Conservation (phyloP, 2,888 invertebrate species). For the Torymus texanus region DNA sequence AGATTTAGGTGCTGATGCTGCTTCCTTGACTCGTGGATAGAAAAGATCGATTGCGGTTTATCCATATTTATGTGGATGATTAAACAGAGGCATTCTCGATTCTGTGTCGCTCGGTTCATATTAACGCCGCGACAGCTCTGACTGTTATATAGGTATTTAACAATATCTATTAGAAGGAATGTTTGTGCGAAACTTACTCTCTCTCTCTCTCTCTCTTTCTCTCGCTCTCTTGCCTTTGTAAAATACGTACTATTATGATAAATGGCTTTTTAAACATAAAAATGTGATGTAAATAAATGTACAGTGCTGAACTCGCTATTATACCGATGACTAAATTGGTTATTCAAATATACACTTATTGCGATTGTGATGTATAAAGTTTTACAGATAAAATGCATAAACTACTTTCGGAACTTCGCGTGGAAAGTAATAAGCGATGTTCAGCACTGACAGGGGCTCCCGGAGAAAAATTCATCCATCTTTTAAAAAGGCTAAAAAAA, state of each 20-base stretch:
- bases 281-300: conserved; percentile 6
- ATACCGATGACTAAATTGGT: too few species aligned
- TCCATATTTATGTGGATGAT: not conserved
- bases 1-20: conserved; percentile 2
- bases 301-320: conserved; percentile 21
- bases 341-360: too few species aligned
- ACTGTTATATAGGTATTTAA: too few species aligned
- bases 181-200: conserved; percentile 43
- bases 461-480: conserved; percentile 6
- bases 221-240: too few species aligned
- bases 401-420: not conserved
- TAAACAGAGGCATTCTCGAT: conserved; percentile 52
- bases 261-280: not conserved
- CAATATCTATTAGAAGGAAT: conserved; percentile 40
- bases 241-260: not conserved
- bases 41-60: not conserved
- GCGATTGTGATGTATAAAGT: too few species aligned
- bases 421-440: conserved; percentile 16
- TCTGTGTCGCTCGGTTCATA: conserved; percentile 24
- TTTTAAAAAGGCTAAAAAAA: conserved; percentile 7
- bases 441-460: conserved; percentile 21
- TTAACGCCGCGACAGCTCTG: not conserved
- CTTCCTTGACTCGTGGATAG: conserved; percentile 9
- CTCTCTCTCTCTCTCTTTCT: not conserved
- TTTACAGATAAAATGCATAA: not conserved